Percentiles rank a stretch among this genome's conserved stretches.
These are phyloP conservation scores for Microctonus brassicae DNA, from an alignment of 2,888 invertebrate species.

Conservation along the genomic window DNA sequence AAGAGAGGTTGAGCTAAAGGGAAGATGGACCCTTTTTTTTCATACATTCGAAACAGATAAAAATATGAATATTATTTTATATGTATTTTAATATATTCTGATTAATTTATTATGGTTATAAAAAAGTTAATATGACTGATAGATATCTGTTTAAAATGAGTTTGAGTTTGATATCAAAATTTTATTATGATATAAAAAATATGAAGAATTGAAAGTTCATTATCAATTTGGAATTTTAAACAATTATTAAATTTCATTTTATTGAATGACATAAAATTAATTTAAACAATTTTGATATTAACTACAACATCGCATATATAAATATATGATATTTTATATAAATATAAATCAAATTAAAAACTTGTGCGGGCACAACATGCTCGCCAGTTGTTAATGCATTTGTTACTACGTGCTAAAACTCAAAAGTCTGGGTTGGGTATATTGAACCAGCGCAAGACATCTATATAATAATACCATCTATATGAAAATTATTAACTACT, in stretches of 20 bases:
- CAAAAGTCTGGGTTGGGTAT: conserved; percentile 10
- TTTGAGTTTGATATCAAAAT: neutral
- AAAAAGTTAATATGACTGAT: neutral
- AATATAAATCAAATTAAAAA: conserved; percentile 21
- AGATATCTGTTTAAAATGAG: neutral
- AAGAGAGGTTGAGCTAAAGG: neutral
- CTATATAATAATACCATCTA: conserved; percentile 15
- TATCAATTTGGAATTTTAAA: neutral
- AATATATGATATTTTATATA: neutral
- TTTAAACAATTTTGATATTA: neutral
- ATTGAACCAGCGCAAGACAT: conserved; percentile 20
- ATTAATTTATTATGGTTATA: neutral
- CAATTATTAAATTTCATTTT: neutral
- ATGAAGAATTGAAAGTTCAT: neutral
- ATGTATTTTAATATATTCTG: neutral
- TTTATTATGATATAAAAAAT: neutral
- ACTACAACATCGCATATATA: neutral
- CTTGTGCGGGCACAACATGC: neutral
- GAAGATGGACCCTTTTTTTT: conserved; percentile 4
- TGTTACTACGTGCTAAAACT: conserved; percentile 41
- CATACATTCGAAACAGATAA: neutral
- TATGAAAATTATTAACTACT: conserved; percentile 56
- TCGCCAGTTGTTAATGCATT: conserved; percentile 36
- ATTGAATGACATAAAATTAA: neutral
- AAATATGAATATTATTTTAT: neutral